Evolutionary conservation across 2,888 invertebrate genomes (phyloP).

Genomic region (Homarus gammarus): DNA sequence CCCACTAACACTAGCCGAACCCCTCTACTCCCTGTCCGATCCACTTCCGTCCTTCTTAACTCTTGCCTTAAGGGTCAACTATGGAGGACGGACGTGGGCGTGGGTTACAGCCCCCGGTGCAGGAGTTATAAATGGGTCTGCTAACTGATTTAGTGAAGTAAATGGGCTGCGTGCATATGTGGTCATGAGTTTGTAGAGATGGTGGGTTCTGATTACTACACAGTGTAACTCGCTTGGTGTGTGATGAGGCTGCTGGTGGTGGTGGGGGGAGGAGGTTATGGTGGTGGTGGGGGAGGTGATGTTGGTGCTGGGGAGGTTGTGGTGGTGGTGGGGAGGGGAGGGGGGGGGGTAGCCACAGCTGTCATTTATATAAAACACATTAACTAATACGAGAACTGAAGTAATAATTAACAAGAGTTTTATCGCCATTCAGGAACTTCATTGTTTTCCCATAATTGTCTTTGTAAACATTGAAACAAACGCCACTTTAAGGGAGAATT

Average conservation of each 20-base stretch:
- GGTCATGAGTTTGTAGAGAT: slow-evolving; percentile 44
- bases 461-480: too few relatives aligned
- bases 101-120: neutral
- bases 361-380: too few relatives aligned
- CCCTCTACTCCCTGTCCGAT: neutral
- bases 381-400: too few relatives aligned
- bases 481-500: too few relatives aligned
- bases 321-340: neutral
- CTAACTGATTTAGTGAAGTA: slow-evolving; percentile 50
- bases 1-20: neutral
- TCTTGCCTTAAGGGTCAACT: neutral
- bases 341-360: too few relatives aligned
- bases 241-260: neutral
- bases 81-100: neutral
- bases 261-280: neutral
- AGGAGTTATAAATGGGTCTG: slow-evolving; percentile 31
- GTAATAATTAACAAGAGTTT: too few relatives aligned
- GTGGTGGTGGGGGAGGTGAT: neutral
- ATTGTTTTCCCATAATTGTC: too few relatives aligned
- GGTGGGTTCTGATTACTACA: slow-evolving; percentile 33
- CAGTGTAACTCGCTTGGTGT: too few relatives aligned
- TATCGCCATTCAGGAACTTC: too few relatives aligned
- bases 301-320: neutral
- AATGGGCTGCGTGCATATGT: slow-evolving; percentile 46
- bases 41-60: neutral